Evolutionary conservation across 2,888 invertebrate species (phyloP), one percentile per base, ranked within the genome.

Genomic region (Ennomos quercinarius): DNA sequence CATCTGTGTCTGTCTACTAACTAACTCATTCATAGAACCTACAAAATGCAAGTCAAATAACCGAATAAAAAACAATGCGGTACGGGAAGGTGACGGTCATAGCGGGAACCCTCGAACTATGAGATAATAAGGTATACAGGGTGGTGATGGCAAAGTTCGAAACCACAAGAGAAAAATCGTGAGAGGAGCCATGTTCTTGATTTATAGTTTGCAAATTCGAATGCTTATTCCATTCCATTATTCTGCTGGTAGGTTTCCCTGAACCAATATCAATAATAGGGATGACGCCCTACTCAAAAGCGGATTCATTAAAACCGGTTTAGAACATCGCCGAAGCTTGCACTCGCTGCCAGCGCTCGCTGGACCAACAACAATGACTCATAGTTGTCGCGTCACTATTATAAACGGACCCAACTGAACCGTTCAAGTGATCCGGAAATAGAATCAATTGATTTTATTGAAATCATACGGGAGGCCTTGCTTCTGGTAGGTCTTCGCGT

Each of bases 361-460:
- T 49, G 50, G 54, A 54, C 57, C 60, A 59, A 62, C 60, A 59
- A 62, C 61, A 67, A 63, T 67, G 67, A 67, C 47, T 67, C 67
- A 67, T 39, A 34, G n/a, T 42, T 34, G 54, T 59, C 67, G 43
- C 67, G 67, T 67, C 67, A 67, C 56, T 56, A 49, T 61, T 61
- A 67, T 63, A 64, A 61, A 46, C 61, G 42, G 56, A 57, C 48
- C 55, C 53, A 63, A 64, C 63, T 55, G 68, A 64, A 49, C 70
- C 64, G 61, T 67, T 66, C 64, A 67, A 68, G 66, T 69, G 74
- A 62, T 72, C 72, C 73, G 78, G 78, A 77, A 76, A 77, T 76
- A 77, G 76, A 73, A 49, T 39, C 63, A 68, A 68, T 68, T 61
- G 66, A 63, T 61, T 56, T 51, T 64, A 65, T 58, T 64, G 48